A percentile compares a stretch with the other conserved stretches of the same genome.
phyloP scores from a whole-genome alignment of 1,140 invertebrate species.

The Agrilus planipennis region DNA sequence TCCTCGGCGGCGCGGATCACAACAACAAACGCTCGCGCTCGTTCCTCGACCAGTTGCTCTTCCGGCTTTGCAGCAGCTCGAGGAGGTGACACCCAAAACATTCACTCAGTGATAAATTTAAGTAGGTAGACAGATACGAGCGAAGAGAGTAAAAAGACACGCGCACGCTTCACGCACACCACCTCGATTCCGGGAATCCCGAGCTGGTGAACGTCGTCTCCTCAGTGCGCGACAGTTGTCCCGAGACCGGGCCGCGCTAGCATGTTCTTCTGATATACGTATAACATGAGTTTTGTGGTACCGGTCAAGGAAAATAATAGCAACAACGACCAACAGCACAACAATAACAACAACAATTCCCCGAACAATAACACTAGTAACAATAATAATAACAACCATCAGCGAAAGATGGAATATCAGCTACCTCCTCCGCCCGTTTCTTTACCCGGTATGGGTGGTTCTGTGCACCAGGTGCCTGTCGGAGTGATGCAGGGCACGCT shows the following conservation, averaged over 20 bases:
- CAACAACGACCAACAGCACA: too few relatives aligned
- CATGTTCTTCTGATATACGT: too few relatives aligned
- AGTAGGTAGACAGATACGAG: neutral
- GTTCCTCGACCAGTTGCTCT: conserved; percentile 26
- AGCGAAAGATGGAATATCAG: conserved; percentile 39
- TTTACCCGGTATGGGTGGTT: conserved; percentile 16
- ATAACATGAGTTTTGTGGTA: conserved; percentile 32
- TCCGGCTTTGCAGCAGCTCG: conserved; percentile 24
- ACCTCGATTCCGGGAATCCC: too few relatives aligned
- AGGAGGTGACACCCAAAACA: too few relatives aligned
- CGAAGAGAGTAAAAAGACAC: neutral
- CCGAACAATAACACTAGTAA: too few relatives aligned
- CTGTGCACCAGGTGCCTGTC: conserved; percentile 30
- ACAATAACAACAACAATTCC: too few relatives aligned
- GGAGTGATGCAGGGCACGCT: conserved; percentile 33
- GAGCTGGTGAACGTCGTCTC: conserved; percentile 3
- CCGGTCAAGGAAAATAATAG: conserved; percentile 27
- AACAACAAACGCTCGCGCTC: too few relatives aligned
- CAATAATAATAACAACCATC: too few relatives aligned
- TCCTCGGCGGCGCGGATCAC: too few relatives aligned
- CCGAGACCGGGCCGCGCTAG: conserved; percentile 17
- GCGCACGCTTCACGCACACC: too few relatives aligned
- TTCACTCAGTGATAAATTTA: conserved; percentile 13
- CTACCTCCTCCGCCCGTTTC: conserved; percentile 27
- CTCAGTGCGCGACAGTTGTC: conserved; percentile 10